Evolutionary conservation across 2,888 invertebrate species (phyloP), one percentile per base, ranked within the genome.

Genomic region (Arge pagana): DNA sequence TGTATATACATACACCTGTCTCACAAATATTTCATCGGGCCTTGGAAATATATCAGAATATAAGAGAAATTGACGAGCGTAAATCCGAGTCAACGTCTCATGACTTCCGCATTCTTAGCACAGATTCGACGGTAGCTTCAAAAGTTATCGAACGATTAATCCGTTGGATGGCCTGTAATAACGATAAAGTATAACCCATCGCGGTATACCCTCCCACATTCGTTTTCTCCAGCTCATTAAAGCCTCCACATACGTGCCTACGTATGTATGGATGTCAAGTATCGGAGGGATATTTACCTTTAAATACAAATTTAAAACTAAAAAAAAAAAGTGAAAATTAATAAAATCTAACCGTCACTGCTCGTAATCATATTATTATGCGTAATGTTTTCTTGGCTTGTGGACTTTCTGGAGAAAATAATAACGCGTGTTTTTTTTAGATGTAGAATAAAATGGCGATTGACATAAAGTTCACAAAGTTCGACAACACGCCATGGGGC

Each of bases 401-500:
- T 33, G 21, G 15, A 19, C 23, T 5, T 5, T 23, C 21, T 45
- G 2, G 28, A 10, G n/a, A 10, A 10, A 33, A 35, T 45, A 31
- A 45, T 50, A 42, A 23, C 15, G n/a, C 43, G 26, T 52, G 50
- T 15, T 28, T 52, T 67, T n/a, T 66, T 42, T 67, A 72, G 72
- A 73, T 74, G 69, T 73, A 74, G 71, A 65, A 41, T 59, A 72
- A 80, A 78, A 88, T 88, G 88, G 85, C 86, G 76, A 60, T 72
- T 60, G 86, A 85, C 68, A 81, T 89, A 56, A 85, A 83, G 73
- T 81, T 84, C 74, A 83, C 78, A 65, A 83, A 78, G 76, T 79
- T 82, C 51, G 83, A 83, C 59, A 83, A 81, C 54, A 83, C 84
- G 54, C 82, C 86, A 43, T 91, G 90, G 90, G 90, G 90, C 45